Percentiles rank a stretch among this genome's conserved stretches.
Conservation (phyloP, 2,113 vertebrate species). For the Corythaeola cristata region DNA sequence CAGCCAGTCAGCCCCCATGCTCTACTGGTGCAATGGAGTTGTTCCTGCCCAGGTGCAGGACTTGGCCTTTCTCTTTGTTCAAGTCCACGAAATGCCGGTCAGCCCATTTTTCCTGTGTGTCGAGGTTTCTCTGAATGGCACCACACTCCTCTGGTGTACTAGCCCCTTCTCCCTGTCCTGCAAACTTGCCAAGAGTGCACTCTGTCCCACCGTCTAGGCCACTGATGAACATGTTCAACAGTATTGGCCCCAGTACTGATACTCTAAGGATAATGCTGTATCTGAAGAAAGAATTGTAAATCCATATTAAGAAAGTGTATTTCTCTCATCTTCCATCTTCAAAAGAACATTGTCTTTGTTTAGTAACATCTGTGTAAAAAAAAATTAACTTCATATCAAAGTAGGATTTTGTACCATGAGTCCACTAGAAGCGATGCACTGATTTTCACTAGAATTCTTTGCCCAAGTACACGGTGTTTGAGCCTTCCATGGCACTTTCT, state of each 20-base stretch:
- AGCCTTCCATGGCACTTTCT: accelerated
- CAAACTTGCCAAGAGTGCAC: not conserved
- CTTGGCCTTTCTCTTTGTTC: not conserved
- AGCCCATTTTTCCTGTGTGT: not conserved
- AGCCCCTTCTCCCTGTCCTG: not conserved
- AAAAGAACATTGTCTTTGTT: not conserved
- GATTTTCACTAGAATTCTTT: not conserved
- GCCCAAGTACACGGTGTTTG: not conserved
- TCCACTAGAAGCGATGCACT: not conserved
- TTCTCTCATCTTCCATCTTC: not conserved
- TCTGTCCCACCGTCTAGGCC: not conserved
- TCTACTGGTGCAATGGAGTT: not conserved
- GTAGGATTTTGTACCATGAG: not conserved
- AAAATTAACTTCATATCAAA: not conserved
- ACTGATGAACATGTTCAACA: not conserved
- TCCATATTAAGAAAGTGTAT: not conserved
- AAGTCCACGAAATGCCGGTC: not conserved
- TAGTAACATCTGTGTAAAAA: not conserved
- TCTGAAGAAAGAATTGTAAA: not conserved
- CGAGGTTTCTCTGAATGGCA: not conserved
- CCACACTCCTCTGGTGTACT: not conserved
- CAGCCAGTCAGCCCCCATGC: not conserved
- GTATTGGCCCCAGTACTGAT: accelerated
- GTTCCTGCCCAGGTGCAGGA: accelerated
- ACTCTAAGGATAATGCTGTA: not conserved